Base-by-base conservation (phyloP, 1,140 invertebrate species). In the Panonychus citri region DNA sequence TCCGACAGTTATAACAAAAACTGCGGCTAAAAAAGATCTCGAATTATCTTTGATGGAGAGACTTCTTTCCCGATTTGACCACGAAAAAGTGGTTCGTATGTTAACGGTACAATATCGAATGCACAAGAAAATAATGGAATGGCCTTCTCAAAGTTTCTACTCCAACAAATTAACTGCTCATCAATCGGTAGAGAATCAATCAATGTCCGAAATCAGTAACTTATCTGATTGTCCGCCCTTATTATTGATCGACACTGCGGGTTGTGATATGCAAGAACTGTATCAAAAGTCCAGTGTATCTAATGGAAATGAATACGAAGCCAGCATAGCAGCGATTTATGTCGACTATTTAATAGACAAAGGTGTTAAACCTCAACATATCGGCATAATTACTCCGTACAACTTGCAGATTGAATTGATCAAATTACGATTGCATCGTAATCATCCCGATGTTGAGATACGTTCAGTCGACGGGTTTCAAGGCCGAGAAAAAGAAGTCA, bases 71-170 rank as follows among this genome's bases (percentile, higher is more conserved):
- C 21, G 17, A 3, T 51, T 28, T 51, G 25, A 26, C 3, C 66
- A 72, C 25, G 59, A 60, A 7, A 61, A 63, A 50, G 65, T 66
- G 27, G 81, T 81, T 0, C 24, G 49, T 21, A 59, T 61, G 12
- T 69, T 97, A 10, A 77, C 73, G 39, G 66, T 81, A 3, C 91
- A 96, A 65, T 96, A 95, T 67, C 76, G 91, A 64, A 96, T 97
- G 93, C 95, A 95, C 71, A 73, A 68, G 25, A 71, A 72, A 3
- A 85, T 97, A 12, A 89, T 82, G 66, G 67, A 74, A 13, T 51
- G 49, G 49, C 27, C 49, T 3, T 51, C 49, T 8, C 15, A 51
- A 12, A 51, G 28, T 5, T 51, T 51, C 28, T 51, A 51, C 27
- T 26, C 25, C 10, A 27, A 51, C 3, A 25, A 51, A 27, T 30